Evolutionary conservation across 30 jellyfish, hydroid and myxozoan genomes (phyloP).

Genomic region (Nemopilema nomurai): DNA sequence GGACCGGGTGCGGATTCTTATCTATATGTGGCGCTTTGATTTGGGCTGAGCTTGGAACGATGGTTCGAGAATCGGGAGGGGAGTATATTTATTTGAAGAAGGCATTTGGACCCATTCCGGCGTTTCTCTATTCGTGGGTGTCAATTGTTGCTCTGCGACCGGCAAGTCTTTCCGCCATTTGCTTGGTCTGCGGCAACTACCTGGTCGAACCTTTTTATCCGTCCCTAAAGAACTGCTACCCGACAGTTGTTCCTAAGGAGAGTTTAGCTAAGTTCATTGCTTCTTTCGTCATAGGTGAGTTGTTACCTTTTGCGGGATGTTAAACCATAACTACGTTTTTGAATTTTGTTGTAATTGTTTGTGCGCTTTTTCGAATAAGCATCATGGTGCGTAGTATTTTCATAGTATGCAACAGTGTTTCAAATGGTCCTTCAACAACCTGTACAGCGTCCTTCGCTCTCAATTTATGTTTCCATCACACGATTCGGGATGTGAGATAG

Average conservation of each 20-base stretch:
- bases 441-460: too few species aligned
- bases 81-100: conserved; percentile 64
- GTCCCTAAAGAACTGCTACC: conserved; percentile 7
- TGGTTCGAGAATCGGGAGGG: conserved; percentile 79
- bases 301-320: too few species aligned
- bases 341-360: background rate
- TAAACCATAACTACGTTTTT: too few species aligned
- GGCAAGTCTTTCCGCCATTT: conserved; percentile 78
- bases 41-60: conserved; percentile 76
- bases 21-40: conserved; percentile 62
- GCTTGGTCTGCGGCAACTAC: conserved; percentile 82
- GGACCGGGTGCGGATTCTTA: conserved; percentile 70
- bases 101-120: conserved; percentile 88
- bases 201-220: conserved; percentile 78
- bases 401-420: too few species aligned
- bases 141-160: conserved; percentile 74
- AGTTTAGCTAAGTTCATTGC: conserved; percentile 69
- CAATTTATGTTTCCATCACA: too few species aligned
- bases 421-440: too few species aligned
- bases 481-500: too few species aligned
- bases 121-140: conserved; percentile 68
- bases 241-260: background rate
- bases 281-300: conserved; percentile 75
- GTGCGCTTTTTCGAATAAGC: background rate
- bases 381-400: too few species aligned